Percentiles rank a stretch among this genome's conserved stretches.
Conservation (phyloP, 2,888 invertebrate species). For the Lochmaea crataegi region DNA sequence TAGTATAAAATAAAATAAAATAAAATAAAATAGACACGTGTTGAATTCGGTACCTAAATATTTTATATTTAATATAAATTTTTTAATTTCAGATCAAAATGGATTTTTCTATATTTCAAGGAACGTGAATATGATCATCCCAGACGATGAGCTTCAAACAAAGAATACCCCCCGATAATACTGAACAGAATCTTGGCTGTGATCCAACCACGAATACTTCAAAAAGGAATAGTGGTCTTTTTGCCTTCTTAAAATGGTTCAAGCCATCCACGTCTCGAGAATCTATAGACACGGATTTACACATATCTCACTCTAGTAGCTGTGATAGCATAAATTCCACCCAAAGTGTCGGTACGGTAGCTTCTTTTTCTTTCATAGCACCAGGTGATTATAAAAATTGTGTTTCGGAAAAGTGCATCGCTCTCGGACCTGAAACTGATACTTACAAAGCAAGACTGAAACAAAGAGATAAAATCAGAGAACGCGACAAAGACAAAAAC, state of each 20-base stretch:
- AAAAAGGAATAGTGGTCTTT: conserved; percentile 67
- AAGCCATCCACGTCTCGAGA: conserved; percentile 67
- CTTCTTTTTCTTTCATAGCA: conserved; percentile 77
- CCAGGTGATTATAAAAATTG: conserved; percentile 66
- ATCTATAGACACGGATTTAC: conserved; percentile 57
- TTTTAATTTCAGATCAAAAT: conserved; percentile 36
- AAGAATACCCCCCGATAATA: conserved; percentile 52
- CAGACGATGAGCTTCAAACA: conserved; percentile 58
- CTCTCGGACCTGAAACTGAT: conserved; percentile 72
- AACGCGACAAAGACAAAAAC: conserved; percentile 68
- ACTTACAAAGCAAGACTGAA: conserved; percentile 73
- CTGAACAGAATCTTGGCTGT: conserved; percentile 63
- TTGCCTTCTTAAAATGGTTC: conserved; percentile 80
- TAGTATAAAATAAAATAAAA: conserved; percentile 1
- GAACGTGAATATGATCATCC: conserved; percentile 37
- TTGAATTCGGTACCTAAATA: conserved; percentile 13
- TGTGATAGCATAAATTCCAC: conserved; percentile 75
- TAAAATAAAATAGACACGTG: conserved; percentile 36
- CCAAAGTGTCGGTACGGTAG: conserved; percentile 78
- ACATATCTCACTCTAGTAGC: conserved; percentile 65
- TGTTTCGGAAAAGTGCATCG: conserved; percentile 57
- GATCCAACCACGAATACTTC: conserved; percentile 60
- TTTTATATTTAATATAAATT: conserved; percentile 6
- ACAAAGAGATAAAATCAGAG: conserved; percentile 71
- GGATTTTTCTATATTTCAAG: conserved; percentile 44